Base-by-base conservation (phyloP, 2,113 vertebrate species). In the Peromyscus californicus region DNA sequence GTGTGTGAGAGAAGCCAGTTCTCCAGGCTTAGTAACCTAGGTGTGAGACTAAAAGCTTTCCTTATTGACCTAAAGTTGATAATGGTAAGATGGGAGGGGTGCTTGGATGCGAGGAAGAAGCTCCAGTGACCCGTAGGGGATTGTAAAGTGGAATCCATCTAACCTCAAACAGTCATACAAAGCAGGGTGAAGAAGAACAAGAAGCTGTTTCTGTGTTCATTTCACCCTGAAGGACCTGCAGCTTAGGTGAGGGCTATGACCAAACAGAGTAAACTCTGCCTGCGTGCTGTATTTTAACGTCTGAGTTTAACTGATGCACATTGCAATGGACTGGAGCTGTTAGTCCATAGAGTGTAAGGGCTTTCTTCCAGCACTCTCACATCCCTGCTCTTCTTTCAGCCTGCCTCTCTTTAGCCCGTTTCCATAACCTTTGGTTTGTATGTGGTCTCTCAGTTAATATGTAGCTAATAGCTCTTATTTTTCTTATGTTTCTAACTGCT, bases 401-500 rank as follows among this genome's bases (percentile, higher is more conserved):
- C 75, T 91, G 95, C 16, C 2, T 95, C 94, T 80, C 90, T 91
- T 96, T 74, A 91, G 31, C 88, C 76, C 39, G 67, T 93, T 89
- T 98, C 98, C 98, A 97, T 99, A 99, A 99, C 98, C 98, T 99
- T 99, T 99, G 99, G 99, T 98, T 99, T 99, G 98, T 98, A 98
- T 99, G 99, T 98, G 98, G 99, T 99, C 99, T 99, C 98, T 99
- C 99, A 99, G 99, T 99, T 99, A 99, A 99, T 99, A 99, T 99
- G 99, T 99, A 99, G 99, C 99, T 99, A 99, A 99, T 99, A 99
- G 99, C 99, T 99, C 99, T 98, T 99, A 99, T 98, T 99, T 99
- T 99, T 98, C 98, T 98, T 98, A 98, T 98, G 97, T 98, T 99
- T 98, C 99, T 99, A 99, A 99, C 99, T 99, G 99, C 99, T 99